Evolutionary conservation across 1,140 invertebrate genomes (phyloP), one percentile per base, ranked within the genome.

Genomic region (Metaphire vulgaris): DNA sequence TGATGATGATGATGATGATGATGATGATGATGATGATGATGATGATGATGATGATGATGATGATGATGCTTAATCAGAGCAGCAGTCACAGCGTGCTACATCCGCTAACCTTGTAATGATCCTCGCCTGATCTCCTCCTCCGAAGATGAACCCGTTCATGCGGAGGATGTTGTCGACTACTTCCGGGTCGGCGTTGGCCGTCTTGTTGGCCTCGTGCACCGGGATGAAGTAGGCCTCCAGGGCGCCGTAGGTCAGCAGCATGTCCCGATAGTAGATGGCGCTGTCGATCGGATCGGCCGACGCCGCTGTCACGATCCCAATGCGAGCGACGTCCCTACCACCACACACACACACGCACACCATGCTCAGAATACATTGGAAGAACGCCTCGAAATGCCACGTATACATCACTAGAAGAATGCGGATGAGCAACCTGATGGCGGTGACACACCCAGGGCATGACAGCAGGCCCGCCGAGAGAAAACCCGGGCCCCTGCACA

Each of bases 131-230:
- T 84, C 83, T 1, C 83, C 83, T 1, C 83, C 83, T 14, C 81
- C 80, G 68, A 84, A 82, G 77, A 83, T 83, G 72, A 84, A 83
- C 0, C 83, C 83, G 15, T 82, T 83, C 75, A 82, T 80, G 28
- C 75, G 76, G 26, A 77, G 74, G 2, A 83, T 80, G 6, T 80
- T 72, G 1, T 79, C 56, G 1, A 80, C 77, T 1, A 82, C 72
- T 31, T 68, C 28, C 12, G 77, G 78, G 33, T 80, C 76, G 15
- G 29, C 41, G 26, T 78, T 78, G 16, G 33, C 71, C 6, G 67
- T 66, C 21, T 74, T 79, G 68, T 81, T 76, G 29, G 78, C 78
- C n/a, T 81, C 29, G 56, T 79, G 76, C 21, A 81, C 73, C 6
- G 79, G 75, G 33, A 82, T 79, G 2, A 74, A 75, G 41, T 75